A percentile compares a stretch with the other conserved stretches of the same genome.
Conservation (phyloP, 53 echinoderm and acorn worm species). For the Temnopleurus reevesii region DNA sequence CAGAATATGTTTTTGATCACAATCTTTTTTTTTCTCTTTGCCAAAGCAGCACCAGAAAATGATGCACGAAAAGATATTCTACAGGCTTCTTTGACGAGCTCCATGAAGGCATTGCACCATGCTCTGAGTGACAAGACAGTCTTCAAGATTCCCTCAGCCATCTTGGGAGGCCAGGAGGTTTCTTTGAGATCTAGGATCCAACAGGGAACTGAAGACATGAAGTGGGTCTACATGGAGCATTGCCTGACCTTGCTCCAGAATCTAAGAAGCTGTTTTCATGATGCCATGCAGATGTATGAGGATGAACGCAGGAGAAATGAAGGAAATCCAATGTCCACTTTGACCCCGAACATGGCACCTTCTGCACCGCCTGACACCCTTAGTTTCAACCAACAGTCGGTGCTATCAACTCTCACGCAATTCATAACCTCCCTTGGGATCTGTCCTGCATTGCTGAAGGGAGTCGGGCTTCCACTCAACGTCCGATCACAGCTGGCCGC, state of each 20-base stretch:
- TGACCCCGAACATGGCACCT: conserved; percentile 64
- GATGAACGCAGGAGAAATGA: neutral
- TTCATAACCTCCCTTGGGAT: conserved; percentile 87
- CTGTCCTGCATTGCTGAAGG: conserved; percentile 69
- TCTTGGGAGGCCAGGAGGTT: conserved; percentile 6
- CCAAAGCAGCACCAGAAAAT: neutral
- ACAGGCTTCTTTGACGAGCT: neutral
- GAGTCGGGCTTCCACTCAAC: conserved; percentile 88
- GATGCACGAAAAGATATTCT: neutral
- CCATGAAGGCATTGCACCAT: conserved; percentile 53
- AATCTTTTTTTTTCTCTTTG: neutral
- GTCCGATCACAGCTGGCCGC: conserved; percentile 66
- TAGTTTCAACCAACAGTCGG: conserved; percentile 82
- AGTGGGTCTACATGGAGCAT: conserved; percentile 70
- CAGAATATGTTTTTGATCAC: too few relatives aligned
- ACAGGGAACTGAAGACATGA: conserved; percentile 26
- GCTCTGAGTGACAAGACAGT: conserved; percentile 49
- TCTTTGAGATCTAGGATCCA: conserved; percentile 20
- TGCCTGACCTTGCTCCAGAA: conserved; percentile 63
- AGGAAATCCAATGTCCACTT: neutral
- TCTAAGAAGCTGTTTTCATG: conserved; percentile 45
- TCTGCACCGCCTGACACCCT: conserved; percentile 79
- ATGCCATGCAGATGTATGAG: conserved; percentile 50
- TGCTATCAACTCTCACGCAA: conserved; percentile 71
- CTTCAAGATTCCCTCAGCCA: neutral